Evolutionary conservation across 2,797 vertebrate species (phyloP).

Genomic region (Sebastiscus albofasciatus): DNA sequence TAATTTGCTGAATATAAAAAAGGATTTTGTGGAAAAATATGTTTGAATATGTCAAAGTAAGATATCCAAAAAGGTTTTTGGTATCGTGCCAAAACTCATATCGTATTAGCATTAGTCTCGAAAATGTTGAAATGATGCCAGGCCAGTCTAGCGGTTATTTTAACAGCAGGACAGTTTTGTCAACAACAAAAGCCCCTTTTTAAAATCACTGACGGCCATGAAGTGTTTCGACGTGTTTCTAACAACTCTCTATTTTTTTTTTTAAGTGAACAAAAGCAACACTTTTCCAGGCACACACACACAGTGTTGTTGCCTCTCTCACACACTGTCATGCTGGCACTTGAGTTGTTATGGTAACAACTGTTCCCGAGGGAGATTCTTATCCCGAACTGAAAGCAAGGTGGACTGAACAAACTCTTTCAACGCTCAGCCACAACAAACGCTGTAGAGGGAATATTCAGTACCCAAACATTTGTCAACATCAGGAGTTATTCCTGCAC

Average conservation of each 20-base stretch:
- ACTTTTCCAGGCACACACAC: constrained; percentile 6
- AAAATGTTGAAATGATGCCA: not conserved
- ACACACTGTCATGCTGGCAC: constrained; percentile 56
- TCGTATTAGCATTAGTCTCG: not conserved
- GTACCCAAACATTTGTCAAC: not conserved
- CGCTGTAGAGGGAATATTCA: constrained; percentile 1
- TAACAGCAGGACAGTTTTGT: not conserved
- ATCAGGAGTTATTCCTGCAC: not conserved
- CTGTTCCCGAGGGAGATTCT: constrained; percentile 41
- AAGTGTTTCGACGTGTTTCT: constrained; percentile 1
- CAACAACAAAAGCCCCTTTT: not conserved
- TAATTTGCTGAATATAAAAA: not conserved
- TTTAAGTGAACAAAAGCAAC: constrained; percentile 24
- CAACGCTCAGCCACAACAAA: constrained; percentile 31
- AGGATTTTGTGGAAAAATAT: not conserved
- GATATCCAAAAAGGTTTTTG: not conserved
- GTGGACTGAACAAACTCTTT: constrained; percentile 18
- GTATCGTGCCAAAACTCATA: not conserved
- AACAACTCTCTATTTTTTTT: not conserved
- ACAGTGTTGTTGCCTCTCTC: not conserved
- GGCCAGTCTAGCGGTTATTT: not conserved
- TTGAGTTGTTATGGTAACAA: constrained; percentile 76
- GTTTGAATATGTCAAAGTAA: not conserved
- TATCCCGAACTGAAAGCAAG: constrained; percentile 31
- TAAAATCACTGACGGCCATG: not conserved